Evolutionary conservation across 2,797 vertebrate species (phyloP).

Genomic region (Zalophus californianus): DNA sequence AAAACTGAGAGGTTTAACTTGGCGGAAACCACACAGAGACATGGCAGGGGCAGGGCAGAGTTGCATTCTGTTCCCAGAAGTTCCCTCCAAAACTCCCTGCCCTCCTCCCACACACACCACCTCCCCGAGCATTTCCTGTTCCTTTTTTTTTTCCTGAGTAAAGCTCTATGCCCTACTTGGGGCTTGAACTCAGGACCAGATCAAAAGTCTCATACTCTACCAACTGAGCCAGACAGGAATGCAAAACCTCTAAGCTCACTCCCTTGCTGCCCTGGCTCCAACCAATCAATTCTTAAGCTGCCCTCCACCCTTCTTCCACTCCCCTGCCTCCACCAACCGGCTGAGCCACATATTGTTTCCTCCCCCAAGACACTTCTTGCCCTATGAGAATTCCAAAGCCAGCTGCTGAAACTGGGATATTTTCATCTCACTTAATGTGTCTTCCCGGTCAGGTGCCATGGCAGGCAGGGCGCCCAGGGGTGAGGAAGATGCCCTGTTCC

Average conservation of each 20-base stretch:
- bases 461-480: background rate
- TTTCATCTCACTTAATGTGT: background rate
- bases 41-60: background rate
- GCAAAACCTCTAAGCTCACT: background rate
- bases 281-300: background rate
- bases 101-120: background rate
- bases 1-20: background rate
- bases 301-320: background rate
- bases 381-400: background rate
- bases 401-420: background rate
- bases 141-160: background rate
- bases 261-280: too few relatives aligned
- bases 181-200: background rate
- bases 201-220: background rate
- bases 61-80: background rate
- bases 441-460: background rate
- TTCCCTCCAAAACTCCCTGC: background rate
- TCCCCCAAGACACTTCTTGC: background rate
- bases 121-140: background rate
- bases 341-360: conserved; percentile 6
- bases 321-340: background rate
- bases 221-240: background rate
- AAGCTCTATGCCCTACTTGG: background rate
- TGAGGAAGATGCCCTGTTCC: background rate
- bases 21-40: background rate